Conservation (phyloP, 2,888 invertebrate genomes). For the Ernsta delagoae region DNA sequence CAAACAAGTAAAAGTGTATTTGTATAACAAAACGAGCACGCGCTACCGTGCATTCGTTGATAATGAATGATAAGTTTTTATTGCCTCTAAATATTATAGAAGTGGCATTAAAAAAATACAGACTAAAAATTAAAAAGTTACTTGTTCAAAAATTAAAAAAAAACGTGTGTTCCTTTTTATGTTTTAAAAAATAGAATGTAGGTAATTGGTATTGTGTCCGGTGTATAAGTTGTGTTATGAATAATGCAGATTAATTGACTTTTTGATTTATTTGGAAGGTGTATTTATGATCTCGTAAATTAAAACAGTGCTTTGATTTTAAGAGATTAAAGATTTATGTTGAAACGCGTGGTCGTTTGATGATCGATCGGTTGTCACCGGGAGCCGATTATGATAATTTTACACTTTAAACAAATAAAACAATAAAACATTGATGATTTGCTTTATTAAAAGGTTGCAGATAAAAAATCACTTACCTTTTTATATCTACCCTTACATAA, state of each 20-base stretch:
- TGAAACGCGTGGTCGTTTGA: conserved; percentile 24
- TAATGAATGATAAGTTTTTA: conserved; percentile 51
- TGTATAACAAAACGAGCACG: conserved; percentile 71
- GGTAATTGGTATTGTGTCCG: no score
- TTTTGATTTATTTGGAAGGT: conserved; percentile 21
- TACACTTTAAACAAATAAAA: conserved; percentile 22
- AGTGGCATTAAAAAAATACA: conserved; percentile 14
- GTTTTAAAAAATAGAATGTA: no score
- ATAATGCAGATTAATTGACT: no score
- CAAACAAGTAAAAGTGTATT: conserved; percentile 53
- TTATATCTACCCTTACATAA: not conserved
- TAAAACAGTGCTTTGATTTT: conserved; percentile 32
- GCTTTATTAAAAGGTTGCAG: conserved; percentile 22
- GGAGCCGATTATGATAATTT: conserved; percentile 17
- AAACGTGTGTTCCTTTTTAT: not conserved
- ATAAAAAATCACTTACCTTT: conserved; percentile 11
- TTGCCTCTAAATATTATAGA: conserved; percentile 43
- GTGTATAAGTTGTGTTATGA: not conserved
- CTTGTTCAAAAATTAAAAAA: not conserved
- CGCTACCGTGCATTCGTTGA: conserved; percentile 59
- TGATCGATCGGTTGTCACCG: conserved; percentile 27
- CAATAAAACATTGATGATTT: conserved; percentile 21
- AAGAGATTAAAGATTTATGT: conserved; percentile 30
- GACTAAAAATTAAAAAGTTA: not conserved
- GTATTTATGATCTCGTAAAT: conserved; percentile 29